A percentile compares a stretch with the other conserved stretches of the same genome.
Conservation (phyloP, 1,140 invertebrate species). For the Oscheius sp. region DNA sequence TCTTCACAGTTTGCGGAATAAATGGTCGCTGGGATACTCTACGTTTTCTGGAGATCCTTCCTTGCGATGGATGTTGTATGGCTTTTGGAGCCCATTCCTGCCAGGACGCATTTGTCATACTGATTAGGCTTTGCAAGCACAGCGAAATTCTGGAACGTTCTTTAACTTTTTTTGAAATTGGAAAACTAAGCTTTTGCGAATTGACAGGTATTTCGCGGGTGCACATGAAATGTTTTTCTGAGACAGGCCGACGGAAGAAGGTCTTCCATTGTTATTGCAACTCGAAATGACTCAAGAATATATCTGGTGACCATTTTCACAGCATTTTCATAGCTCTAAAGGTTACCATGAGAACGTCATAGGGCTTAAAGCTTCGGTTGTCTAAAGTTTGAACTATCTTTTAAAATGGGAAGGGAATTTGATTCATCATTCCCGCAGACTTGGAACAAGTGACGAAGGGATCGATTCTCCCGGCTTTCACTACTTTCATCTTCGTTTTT, state of each 20-base stretch:
- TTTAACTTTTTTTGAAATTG: not conserved
- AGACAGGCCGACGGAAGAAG: conserved; percentile 37
- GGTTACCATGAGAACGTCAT: conserved; percentile 41
- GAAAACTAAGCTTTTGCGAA: conserved; percentile 31
- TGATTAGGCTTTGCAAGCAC: conserved; percentile 39
- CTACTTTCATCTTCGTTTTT: conserved; percentile 28
- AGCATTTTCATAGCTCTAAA: no score
- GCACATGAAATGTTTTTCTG: conserved; percentile 21
- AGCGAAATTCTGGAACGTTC: conserved; percentile 36
- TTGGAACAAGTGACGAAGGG: conserved; percentile 8
- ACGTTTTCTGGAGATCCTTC: not conserved
- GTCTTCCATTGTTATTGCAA: conserved; percentile 44
- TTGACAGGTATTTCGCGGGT: conserved; percentile 32
- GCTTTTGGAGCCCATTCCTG: conserved; percentile 38
- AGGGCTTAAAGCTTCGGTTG: conserved; percentile 40
- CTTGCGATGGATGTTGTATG: conserved; percentile 2
- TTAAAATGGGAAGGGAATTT: not conserved
- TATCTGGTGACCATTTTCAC: no score
- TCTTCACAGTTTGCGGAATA: conserved; percentile 1
- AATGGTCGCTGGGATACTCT: not conserved
- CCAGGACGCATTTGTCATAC: conserved; percentile 35
- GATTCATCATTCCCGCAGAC: conserved; percentile 39
- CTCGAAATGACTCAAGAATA: no score
- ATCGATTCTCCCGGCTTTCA: conserved; percentile 4
- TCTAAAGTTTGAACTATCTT: conserved; percentile 3